Conservation (phyloP, 1,140 invertebrate species). For the Leptestheria dahalacensis region DNA sequence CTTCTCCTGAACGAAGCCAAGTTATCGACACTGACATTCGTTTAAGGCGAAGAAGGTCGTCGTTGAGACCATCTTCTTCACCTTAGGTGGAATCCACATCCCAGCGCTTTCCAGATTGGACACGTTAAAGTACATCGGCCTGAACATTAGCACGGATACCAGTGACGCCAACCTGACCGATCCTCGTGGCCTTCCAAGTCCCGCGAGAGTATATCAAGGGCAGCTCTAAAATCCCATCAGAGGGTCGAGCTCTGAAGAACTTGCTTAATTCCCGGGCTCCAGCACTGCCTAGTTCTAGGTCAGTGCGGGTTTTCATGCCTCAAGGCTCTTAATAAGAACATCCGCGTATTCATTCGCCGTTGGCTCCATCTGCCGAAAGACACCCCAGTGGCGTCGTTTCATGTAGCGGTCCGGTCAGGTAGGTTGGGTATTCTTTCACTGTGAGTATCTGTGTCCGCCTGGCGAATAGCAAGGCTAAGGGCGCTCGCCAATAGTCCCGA, state of each 20-base stretch:
- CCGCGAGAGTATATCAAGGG: slow-evolving; percentile 21
- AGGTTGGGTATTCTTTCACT: slow-evolving; percentile 22
- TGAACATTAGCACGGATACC: neutral
- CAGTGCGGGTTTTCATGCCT: slow-evolving; percentile 19
- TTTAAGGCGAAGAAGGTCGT: slow-evolving; percentile 23
- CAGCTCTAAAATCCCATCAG: slow-evolving; percentile 26
- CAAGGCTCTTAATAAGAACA: slow-evolving; percentile 21
- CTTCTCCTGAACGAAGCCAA: slow-evolving; percentile 25
- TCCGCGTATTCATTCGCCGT: slow-evolving; percentile 20
- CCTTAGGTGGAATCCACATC: neutral
- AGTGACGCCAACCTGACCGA: no score
- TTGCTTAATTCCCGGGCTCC: slow-evolving; percentile 23
- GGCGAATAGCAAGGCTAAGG: neutral
- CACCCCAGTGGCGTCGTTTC: slow-evolving; percentile 23
- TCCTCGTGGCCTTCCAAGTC: neutral
- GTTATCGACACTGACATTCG: slow-evolving; percentile 23
- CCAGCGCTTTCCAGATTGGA: neutral
- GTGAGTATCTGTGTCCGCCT: neutral
- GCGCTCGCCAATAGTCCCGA: neutral
- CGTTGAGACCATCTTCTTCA: neutral
- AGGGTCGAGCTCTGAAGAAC: slow-evolving; percentile 12
- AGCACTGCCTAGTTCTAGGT: slow-evolving; percentile 23
- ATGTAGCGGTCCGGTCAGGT: slow-evolving; percentile 23
- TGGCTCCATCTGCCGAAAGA: slow-evolving; percentile 27
- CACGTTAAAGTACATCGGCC: neutral